Evolutionary conservation across 2,797 vertebrate genomes (phyloP).

Genomic region (Sebastiscus tertius): DNA sequence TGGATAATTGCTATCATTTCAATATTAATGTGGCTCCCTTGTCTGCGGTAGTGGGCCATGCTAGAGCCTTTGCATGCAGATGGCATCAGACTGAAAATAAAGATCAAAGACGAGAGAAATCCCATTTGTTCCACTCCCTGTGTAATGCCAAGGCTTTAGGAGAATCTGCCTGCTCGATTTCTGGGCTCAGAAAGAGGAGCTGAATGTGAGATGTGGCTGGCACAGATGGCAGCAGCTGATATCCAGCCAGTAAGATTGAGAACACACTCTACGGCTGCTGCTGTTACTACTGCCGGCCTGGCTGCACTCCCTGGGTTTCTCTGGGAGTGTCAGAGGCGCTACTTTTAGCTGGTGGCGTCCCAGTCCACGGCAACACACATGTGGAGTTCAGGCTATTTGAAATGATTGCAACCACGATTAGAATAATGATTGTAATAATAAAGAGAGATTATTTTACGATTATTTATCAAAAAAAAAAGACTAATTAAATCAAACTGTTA

Average conservation of each 20-base stretch:
- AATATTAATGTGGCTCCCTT: conserved; percentile 78
- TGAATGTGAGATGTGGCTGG: conserved; percentile 71
- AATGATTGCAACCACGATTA: neutral
- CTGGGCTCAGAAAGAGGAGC: conserved; percentile 61
- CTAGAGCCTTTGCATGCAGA: conserved; percentile 72
- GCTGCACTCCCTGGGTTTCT: conserved; percentile 2
- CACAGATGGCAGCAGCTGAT: conserved; percentile 78
- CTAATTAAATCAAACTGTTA: neutral
- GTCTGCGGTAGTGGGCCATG: conserved; percentile 63
- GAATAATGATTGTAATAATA: neutral
- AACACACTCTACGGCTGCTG: conserved; percentile 42
- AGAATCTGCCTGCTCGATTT: conserved; percentile 69
- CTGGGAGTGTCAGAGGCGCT: conserved; percentile 6
- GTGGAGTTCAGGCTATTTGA: neutral
- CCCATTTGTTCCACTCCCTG: conserved; percentile 80
- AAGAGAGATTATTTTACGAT: neutral
- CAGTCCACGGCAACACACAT: neutral
- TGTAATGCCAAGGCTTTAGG: conserved; percentile 74
- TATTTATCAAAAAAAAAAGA: neutral
- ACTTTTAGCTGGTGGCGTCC: conserved; percentile 2
- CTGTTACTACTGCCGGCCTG: conserved; percentile 8
- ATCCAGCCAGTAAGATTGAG: conserved; percentile 65
- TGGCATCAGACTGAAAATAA: conserved; percentile 81
- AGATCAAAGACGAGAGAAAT: conserved; percentile 84
- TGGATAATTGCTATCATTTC: conserved; percentile 79